A percentile compares a stretch with the other conserved stretches of the same genome.
Conservation (phyloP, 2,797 vertebrate genomes). For the Poecilia picta region DNA sequence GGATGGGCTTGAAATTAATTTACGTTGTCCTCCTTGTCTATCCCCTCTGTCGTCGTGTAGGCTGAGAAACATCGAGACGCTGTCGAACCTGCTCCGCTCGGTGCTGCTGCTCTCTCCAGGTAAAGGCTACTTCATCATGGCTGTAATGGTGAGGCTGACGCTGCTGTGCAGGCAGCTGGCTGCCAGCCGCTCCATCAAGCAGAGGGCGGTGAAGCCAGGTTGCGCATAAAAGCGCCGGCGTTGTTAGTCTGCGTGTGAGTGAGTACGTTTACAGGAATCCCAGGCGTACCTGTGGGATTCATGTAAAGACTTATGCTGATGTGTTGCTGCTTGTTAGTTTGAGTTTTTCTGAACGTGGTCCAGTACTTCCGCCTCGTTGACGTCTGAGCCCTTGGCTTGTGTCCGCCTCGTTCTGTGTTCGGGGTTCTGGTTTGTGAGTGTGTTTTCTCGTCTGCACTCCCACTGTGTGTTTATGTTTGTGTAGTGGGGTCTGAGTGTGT, state of each 20-base stretch:
- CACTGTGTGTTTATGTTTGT: not conserved
- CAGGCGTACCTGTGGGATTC: constrained; percentile 30
- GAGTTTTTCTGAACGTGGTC: constrained; percentile 53
- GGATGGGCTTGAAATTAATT: constrained; percentile 48
- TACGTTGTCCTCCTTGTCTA: constrained; percentile 44
- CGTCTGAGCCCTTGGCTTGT: not conserved
- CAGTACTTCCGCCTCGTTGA: not conserved
- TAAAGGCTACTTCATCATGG: constrained; percentile 70
- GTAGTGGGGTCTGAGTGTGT: not conserved
- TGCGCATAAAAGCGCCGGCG: constrained; percentile 58
- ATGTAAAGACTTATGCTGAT: constrained; percentile 20
- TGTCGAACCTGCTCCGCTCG: constrained; percentile 90
- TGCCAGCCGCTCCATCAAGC: constrained; percentile 65
- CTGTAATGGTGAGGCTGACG: constrained; percentile 65
- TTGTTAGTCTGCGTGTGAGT: constrained; percentile 14
- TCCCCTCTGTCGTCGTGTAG: constrained; percentile 72
- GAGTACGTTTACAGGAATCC: not conserved
- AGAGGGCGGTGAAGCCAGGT: constrained; percentile 62
- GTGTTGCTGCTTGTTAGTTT: constrained; percentile 54
- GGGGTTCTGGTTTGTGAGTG: not conserved
- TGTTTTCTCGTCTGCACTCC: constrained; percentile 7
- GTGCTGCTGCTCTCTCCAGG: constrained; percentile 87
- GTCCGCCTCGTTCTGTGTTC: not conserved
- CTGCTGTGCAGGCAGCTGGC: constrained; percentile 64
- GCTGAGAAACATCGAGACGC: constrained; percentile 89